Percentiles rank a stretch among this genome's conserved stretches.
Conservation (phyloP, 1,140 invertebrate genomes). For the Laupala kohalensis region DNA sequence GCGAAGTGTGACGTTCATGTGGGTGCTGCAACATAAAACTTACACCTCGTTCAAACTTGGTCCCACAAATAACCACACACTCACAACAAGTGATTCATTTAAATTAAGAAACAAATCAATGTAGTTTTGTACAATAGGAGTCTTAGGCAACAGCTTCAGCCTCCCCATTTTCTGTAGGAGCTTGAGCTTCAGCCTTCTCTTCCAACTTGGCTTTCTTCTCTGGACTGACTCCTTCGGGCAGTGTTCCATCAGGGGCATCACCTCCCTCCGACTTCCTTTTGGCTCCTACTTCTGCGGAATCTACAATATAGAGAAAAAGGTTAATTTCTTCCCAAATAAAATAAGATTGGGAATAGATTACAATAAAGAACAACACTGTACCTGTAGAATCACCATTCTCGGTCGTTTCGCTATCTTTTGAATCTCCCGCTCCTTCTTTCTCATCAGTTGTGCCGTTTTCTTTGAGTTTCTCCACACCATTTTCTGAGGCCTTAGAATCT, state of each 20-base stretch:
- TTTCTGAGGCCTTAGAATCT: constrained; percentile 8
- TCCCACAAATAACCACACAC: constrained; percentile 13
- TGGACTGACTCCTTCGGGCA: constrained; percentile 42
- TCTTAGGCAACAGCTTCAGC: constrained; percentile 34
- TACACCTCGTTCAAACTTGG: constrained; percentile 11
- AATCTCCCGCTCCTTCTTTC: constrained; percentile 9
- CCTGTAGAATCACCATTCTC: constrained; percentile 10
- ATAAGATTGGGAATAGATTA: background rate
- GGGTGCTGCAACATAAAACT: constrained; percentile 9
- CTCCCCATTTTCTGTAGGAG: constrained; percentile 35
- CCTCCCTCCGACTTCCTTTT: constrained; percentile 54
- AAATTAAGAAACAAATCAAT: constrained; percentile 10
- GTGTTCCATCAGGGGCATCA: constrained; percentile 36
- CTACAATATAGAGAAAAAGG: background rate
- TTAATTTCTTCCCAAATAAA: background rate
- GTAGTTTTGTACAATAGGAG: constrained; percentile 1
- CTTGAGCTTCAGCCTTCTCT: constrained; percentile 42
- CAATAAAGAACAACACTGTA: background rate
- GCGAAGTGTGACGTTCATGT: constrained; percentile 4
- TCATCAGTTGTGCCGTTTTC: constrained; percentile 13
- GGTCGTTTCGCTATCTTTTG: constrained; percentile 3
- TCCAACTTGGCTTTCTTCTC: constrained; percentile 60
- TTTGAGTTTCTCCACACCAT: constrained; percentile 9
- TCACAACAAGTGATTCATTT: constrained; percentile 12
- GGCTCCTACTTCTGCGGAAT: constrained; percentile 27